Evolutionary conservation across 2,888 invertebrate genomes (phyloP).

Genomic region (Diplolepis rosae): DNA sequence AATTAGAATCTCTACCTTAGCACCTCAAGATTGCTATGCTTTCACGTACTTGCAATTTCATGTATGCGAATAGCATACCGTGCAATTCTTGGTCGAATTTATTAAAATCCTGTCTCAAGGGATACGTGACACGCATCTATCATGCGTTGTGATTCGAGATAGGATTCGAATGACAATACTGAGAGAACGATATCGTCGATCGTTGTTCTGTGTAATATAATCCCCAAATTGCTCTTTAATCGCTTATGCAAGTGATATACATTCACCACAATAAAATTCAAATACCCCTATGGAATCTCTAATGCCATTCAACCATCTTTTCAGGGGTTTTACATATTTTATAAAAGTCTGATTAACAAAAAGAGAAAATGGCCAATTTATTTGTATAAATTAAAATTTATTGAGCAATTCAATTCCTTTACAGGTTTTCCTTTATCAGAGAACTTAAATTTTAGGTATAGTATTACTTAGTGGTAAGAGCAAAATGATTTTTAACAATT

Average conservation of each 20-base stretch:
- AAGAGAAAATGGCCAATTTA: neutral
- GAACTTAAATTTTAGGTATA: no score
- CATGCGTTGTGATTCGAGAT: neutral
- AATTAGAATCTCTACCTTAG: no score
- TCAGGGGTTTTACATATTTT: neutral
- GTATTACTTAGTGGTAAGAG: no score
- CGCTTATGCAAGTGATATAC: neutral
- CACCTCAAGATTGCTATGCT: neutral
- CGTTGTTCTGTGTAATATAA: neutral
- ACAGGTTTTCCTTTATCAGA: no score
- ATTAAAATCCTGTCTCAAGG: neutral
- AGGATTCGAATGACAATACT: neutral
- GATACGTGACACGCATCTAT: neutral
- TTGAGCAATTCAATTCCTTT: no score
- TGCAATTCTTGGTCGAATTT: neutral
- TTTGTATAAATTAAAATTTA: no score
- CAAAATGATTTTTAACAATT: no score
- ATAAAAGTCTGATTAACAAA: neutral
- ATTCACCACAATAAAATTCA: neutral
- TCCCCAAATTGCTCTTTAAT: neutral
- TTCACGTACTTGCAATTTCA: neutral
- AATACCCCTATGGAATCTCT: neutral
- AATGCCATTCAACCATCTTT: neutral
- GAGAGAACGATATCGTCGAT: neutral
- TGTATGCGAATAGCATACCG: neutral